These are phyloP conservation scores for Chrysaora quinquecirrha DNA, from an alignment of 30 jellyfish, hydroid and myxozoan species.

Conservation along the genomic window DNA sequence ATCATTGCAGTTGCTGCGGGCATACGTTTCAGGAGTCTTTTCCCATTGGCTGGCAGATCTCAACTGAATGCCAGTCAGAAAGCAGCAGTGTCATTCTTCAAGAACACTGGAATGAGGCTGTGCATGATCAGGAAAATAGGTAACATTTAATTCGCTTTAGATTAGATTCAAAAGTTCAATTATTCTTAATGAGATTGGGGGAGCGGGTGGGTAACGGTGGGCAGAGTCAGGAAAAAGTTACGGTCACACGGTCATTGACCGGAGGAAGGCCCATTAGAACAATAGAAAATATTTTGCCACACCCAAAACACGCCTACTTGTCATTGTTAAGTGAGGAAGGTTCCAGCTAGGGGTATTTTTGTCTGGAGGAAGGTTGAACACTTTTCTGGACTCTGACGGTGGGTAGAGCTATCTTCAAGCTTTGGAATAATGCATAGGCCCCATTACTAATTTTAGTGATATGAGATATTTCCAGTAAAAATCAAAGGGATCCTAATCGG, in stretches of 20 bases:
- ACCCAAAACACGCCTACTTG: no score
- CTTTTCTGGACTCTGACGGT: no score
- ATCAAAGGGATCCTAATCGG: not conserved
- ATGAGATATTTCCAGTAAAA: not conserved
- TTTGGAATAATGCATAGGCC: not conserved
- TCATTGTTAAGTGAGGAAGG: no score
- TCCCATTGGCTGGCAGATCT: slow-evolving; percentile 12
- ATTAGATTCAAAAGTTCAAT: not conserved
- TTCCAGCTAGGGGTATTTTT: no score
- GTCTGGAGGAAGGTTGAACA: no score
- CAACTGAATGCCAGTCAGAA: slow-evolving; percentile 30
- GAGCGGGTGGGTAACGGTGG: not conserved
- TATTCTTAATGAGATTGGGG: not conserved
- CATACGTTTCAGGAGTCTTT: slow-evolving; percentile 26
- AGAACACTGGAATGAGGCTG: slow-evolving; percentile 22
- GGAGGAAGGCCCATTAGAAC: no score
- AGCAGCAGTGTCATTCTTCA: slow-evolving; percentile 11
- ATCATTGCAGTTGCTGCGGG: slow-evolving; percentile 38
- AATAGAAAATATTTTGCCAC: no score
- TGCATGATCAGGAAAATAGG: slow-evolving; percentile 6
- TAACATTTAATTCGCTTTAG: no score
- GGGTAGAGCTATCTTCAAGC: no score
- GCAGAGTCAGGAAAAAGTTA: no score
- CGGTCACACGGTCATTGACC: no score
- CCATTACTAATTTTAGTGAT: not conserved